Evolutionary conservation across 2,113 vertebrate genomes (phyloP), one percentile per base, ranked within the genome.

Genomic region (Cheirogaleus medius): DNA sequence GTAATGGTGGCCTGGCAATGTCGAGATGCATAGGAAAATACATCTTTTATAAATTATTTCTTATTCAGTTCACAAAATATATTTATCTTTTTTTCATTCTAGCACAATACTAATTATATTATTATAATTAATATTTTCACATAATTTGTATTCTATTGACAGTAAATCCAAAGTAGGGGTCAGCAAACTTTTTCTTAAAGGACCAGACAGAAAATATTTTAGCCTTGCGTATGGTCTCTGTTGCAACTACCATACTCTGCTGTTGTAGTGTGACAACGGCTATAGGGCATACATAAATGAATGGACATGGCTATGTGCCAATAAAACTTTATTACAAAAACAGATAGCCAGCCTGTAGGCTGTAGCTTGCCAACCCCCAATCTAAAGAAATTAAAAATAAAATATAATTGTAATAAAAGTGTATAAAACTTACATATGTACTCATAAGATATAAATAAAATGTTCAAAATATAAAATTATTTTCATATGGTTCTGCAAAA

Each of bases 51-150:
- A 82, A 89, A 58, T 76, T 32, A 77, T 66, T 63, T 47, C 20
- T 42, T 83, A 80, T 25, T 49, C 85, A 56, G 58, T 77, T 34
- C 47, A 78, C 0, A 76, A 90, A 74, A 80, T n/a, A 10, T 49
- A n/a, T 71, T 27, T 90, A 58, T 64, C 44, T 69, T 81, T 6
- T 91, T 94, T 95, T 94, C 58, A 37, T 77, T 78, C 66, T 77
- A 94, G 44, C 52, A 86, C 49, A 60, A 77, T 88, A 91, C 6
- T 32, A 64, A 58, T 87, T 77, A 95, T 69, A 49, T 42, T 60
- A 39, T 27, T 74, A 58, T 86, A 90, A 34, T 64, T 27, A 80
- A 66, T 58, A 83, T 80, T 64, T 94, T 92, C 56, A 86, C 56
- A 18, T 76, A 69, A 85, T 85, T 81, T 94, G 13, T 76, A 44